These are phyloP conservation scores for Nannobrachium achirus DNA, from an alignment of 2,113 vertebrate species.

Conservation along the genomic window DNA sequence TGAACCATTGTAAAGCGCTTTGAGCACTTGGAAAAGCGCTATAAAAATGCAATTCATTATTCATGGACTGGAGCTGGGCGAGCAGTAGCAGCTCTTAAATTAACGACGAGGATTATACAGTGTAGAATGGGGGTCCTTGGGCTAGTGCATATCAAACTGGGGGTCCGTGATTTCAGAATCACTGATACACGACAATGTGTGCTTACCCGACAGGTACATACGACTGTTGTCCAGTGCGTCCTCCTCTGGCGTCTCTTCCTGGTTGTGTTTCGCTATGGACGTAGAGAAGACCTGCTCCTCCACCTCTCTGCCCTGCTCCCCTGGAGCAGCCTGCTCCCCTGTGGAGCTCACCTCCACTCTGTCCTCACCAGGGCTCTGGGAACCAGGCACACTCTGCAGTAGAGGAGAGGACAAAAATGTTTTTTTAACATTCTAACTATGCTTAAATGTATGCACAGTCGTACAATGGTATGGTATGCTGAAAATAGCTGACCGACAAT, in stretches of 20 bases:
- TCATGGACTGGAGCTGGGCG: too few species aligned
- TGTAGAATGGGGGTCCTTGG: too few species aligned
- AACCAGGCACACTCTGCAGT: constrained; percentile 56
- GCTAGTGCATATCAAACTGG: too few species aligned
- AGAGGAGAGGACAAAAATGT: neutral
- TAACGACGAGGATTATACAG: too few species aligned
- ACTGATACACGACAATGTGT: constrained; percentile 34
- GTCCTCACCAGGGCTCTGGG: constrained; percentile 69
- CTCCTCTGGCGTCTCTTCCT: constrained; percentile 74
- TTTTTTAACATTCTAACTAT: too few species aligned
- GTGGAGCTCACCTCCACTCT: constrained; percentile 57
- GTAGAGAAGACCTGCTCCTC: constrained; percentile 49
- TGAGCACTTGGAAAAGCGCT: too few species aligned
- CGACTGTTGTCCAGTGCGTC: constrained; percentile 74
- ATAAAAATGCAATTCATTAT: too few species aligned
- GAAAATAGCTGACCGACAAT: too few species aligned
- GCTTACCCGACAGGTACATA: constrained; percentile 83
- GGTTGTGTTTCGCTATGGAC: constrained; percentile 78
- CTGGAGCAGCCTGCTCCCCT: constrained; percentile 57
- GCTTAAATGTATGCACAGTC: too few species aligned
- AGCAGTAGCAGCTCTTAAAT: too few species aligned
- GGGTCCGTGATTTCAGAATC: neutral
- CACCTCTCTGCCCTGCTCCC: constrained; percentile 49
- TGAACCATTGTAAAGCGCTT: too few species aligned
- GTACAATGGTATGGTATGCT: too few species aligned